Conservation (phyloP, 2,113 vertebrate genomes). For the Brachypodius melanocephalos region DNA sequence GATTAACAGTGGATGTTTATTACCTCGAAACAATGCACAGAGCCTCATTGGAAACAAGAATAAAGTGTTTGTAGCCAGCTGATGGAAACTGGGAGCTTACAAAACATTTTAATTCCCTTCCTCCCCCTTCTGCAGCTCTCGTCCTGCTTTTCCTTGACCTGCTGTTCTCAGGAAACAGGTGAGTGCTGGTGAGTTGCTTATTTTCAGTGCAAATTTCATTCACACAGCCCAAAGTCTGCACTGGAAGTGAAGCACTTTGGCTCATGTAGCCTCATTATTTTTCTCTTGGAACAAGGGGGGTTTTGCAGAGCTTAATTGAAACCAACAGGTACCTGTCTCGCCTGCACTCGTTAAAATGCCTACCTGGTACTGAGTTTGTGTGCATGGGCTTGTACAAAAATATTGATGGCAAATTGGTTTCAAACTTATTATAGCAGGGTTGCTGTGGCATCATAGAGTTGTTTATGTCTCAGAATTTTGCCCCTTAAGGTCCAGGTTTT, state of each 20-base stretch:
- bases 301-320: constrained; percentile 32
- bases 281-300: not conserved
- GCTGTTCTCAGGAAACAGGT: not conserved
- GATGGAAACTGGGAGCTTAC: not conserved
- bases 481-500: not conserved
- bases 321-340: constrained; percentile 21
- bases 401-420: not conserved
- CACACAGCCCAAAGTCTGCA: not conserved
- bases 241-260: not conserved
- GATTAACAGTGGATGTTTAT: not conserved
- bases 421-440: not conserved
- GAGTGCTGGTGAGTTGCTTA: not conserved
- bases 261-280: constrained; percentile 28
- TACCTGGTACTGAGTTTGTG: not conserved
- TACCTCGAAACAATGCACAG: not conserved
- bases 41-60: not conserved
- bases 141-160: not conserved
- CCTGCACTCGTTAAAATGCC: not conserved
- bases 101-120: not conserved
- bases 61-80: not conserved
- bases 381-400: not conserved
- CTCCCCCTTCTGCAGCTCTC: not conserved
- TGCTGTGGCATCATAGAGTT: not conserved
- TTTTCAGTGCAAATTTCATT: constrained; percentile 1
- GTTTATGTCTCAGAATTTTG: not conserved